phyloP scores from a whole-genome alignment of 2,113 vertebrate species.

The Crotalus helleri region DNA sequence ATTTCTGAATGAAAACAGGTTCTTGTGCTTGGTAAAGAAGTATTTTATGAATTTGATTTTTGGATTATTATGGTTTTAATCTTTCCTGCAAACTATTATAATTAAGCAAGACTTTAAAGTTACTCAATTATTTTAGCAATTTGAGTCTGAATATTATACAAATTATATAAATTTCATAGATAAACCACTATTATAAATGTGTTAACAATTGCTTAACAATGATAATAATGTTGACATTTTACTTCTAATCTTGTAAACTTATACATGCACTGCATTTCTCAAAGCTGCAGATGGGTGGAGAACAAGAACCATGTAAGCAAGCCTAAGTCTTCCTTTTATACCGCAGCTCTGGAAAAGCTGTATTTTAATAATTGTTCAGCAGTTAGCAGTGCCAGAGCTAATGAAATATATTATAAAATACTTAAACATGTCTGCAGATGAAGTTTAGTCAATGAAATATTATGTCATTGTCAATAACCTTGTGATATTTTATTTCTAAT shows the following conservation, averaged over 20 bases:
- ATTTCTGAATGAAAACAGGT: background rate
- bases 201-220: background rate
- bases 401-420: conserved; percentile 45
- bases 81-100: background rate
- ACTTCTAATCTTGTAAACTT: conserved; percentile 12
- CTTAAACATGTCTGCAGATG: conserved; percentile 11
- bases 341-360: conserved; percentile 24
- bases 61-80: background rate
- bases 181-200: background rate
- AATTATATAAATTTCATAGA: background rate
- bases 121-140: background rate
- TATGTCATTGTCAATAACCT: conserved; percentile 34
- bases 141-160: background rate
- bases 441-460: conserved; percentile 32
- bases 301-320: conserved; percentile 67
- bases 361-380: conserved; percentile 38
- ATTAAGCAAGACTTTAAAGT: background rate
- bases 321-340: conserved; percentile 32
- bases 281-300: conserved; percentile 74
- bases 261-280: conserved; percentile 65
- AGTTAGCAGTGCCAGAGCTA: conserved; percentile 52
- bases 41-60: background rate
- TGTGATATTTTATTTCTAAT: conserved; percentile 5
- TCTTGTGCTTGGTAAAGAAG: background rate
- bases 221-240: background rate